Evolutionary conservation across 2,797 vertebrate species (phyloP), one percentile per base, ranked within the genome.

Genomic region (Brachyalestes nurse): DNA sequence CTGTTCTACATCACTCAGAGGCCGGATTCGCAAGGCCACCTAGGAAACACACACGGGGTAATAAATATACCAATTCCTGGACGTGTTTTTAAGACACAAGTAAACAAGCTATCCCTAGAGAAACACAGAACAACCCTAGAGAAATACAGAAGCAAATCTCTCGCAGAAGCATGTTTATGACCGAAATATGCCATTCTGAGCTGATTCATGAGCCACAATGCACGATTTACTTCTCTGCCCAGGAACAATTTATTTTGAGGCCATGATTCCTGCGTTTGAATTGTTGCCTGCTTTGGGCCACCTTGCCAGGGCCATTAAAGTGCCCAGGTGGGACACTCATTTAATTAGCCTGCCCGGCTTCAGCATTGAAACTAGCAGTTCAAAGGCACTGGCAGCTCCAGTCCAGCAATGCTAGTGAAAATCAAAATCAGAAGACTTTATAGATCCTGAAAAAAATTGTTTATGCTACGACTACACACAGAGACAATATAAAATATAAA

Each of bases 11-110:
- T 95, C 91, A 8, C 94, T 98, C 88, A 97, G 92, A 53, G 97
- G 97, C 64, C 96, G 95, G 85, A 98, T 93, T 84, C 97, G 94
- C 86, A 98, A 93, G 3, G 96, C 96, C 82, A 98, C 97, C 97
- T 98, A 90, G 2, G 10, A 83, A 53, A 75, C 19, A 72, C 17
- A 77, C 25, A 86, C 1, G 42, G 9, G 42, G 42, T 45, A 6
- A 45, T 58, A 21, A 45, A 67, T 19, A 21, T 19, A 66, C 17
- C 40, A 5, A 42, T 67, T 45, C 38, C 19, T 2, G 42, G 42
- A 21, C 40, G 5, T 45, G 6, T 45, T 45, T 45, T 45, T 45
- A 45, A 45, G 6, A 6, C 28, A 3, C 28, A 28, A 28, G 28
- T 28, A 45, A 10, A 45, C 42, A 10, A 45, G 42, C 6, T 45